Percentiles rank a stretch among this genome's conserved stretches.
These are phyloP conservation scores for Geodia barretti DNA, from an alignment of 37 sponge, comb jelly and placozoan species.

Conservation along the genomic window DNA sequence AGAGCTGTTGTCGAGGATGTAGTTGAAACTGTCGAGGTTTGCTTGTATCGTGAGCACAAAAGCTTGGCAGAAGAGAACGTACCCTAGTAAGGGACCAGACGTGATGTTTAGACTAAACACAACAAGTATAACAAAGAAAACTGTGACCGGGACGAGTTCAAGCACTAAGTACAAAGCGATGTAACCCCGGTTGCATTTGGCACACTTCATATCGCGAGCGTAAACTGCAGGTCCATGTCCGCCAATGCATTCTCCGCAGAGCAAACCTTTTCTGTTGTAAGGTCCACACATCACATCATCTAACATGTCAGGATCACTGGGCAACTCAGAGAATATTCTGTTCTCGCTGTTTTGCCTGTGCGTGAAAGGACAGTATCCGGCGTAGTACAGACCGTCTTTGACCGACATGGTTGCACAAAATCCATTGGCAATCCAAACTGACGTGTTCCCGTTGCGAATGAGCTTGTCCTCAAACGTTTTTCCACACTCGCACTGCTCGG, in stretches of 20 bases:
- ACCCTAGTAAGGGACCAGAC: neutral
- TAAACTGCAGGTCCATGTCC: slow-evolving; percentile 2
- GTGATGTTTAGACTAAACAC: neutral
- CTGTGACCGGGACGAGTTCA: neutral
- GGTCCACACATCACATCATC: neutral
- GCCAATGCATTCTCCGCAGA: neutral
- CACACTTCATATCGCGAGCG: neutral
- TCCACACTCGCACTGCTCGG: neutral
- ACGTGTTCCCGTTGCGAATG: neutral
- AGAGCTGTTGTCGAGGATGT: neutral
- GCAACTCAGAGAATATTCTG: neutral
- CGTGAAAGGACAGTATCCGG: neutral
- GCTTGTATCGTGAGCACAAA: neutral
- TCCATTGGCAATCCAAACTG: neutral
- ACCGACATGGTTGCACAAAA: neutral
- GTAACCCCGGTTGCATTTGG: neutral
- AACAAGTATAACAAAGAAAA: neutral
- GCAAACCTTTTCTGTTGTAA: slow-evolving; percentile 6
- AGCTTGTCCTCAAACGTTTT: neutral
- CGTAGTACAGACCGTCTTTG: neutral
- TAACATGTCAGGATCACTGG: neutral
- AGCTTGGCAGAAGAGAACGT: neutral
- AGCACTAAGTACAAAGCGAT: neutral
- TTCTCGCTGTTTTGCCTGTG: neutral
- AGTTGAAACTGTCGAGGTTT: neutral